These are phyloP conservation scores for Megalops atlanticus DNA, from an alignment of 2,113 vertebrate species.

Conservation along the genomic window DNA sequence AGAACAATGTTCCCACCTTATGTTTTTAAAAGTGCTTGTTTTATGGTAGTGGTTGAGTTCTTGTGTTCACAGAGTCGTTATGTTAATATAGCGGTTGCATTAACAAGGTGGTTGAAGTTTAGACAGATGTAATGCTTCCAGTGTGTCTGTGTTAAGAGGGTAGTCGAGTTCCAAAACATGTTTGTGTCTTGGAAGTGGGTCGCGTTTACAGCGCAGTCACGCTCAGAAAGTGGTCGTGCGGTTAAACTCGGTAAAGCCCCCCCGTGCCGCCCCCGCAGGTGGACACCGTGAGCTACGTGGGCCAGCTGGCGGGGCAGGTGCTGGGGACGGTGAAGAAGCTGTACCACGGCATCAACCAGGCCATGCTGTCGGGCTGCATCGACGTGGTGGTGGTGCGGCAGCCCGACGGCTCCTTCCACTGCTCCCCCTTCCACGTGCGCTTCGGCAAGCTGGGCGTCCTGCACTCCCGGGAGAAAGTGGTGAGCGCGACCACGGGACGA, in stretches of 20 bases:
- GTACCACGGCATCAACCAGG: slow-evolving; percentile 97
- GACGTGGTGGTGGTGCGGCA: slow-evolving; percentile 94
- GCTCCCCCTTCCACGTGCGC: slow-evolving; percentile 95
- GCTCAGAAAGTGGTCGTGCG: too few relatives aligned
- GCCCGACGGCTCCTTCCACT: slow-evolving; percentile 88
- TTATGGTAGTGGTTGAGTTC: too few relatives aligned
- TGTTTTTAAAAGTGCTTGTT: too few relatives aligned
- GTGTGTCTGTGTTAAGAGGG: neutral
- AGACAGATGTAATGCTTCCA: neutral
- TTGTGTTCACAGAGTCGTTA: too few relatives aligned
- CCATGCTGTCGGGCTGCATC: slow-evolving; percentile 94
- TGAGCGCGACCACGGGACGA: slow-evolving; percentile 58
- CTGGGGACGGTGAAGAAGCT: slow-evolving; percentile 95
- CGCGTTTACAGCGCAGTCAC: neutral
- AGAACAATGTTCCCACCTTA: too few relatives aligned
- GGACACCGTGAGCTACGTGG: slow-evolving; percentile 98
- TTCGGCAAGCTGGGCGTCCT: slow-evolving; percentile 96
- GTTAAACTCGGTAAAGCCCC: neutral
- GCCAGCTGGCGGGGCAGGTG: slow-evolving; percentile 94
- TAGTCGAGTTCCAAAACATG: too few relatives aligned
- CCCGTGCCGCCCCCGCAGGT: slow-evolving; percentile 59
- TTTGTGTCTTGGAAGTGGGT: neutral
- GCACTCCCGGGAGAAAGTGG: slow-evolving; percentile 97
- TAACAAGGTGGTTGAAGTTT: too few relatives aligned
- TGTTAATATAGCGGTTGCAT: too few relatives aligned